Base-by-base conservation (phyloP, 2,113 vertebrate species). In the Mustela lutreola region DNA sequence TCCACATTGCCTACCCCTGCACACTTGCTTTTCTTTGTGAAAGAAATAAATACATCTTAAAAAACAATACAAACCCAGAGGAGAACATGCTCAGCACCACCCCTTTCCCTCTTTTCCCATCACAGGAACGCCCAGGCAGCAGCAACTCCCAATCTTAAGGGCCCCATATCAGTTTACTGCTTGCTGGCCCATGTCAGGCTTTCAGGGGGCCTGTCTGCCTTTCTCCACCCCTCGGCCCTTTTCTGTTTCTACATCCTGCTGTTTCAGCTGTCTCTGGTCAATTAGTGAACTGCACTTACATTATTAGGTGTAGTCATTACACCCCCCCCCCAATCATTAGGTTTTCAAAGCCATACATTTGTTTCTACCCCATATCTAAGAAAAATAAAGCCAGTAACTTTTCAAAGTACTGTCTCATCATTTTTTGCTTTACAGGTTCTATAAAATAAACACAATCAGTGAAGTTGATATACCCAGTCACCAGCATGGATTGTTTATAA, bases 101-200 rank as follows among this genome's bases (percentile, higher is more conserved):
- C 4, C 33, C 26, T 26, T 2, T 53, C 26, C 16, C 22, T 26
- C 4, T 65, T 90, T n/a, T 62, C 14, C 2, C 24, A 50, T 14
- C 58, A 4, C 16, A 60, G 53, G 9, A 63, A n/a, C 0, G 0
- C 6, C 33, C 39, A 9, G 24, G 18, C 1, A 39, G n/a, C 2
- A 36, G 28, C 4, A 15, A 0, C 12, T 16, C 15, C 11, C 11
- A 31, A 4, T 16, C 87, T 22, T 22, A 56, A 5, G 19, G 21
- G 63, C 4, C 4, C 48, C 12, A 28, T 53, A 24, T 8, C 2
- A 0, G 21, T 9, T 33, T 56, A 70, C 39, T 63, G 11, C 7
- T 67, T 50, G 21, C 24, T 28, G 1, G 45, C 2, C 12, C 9
- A 2, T 2, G 50, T 8, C 28, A 0, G 3, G 12, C 33, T 50